phyloP scores from a whole-genome alignment of 2,797 vertebrate species.

The Staurois parvus region DNA sequence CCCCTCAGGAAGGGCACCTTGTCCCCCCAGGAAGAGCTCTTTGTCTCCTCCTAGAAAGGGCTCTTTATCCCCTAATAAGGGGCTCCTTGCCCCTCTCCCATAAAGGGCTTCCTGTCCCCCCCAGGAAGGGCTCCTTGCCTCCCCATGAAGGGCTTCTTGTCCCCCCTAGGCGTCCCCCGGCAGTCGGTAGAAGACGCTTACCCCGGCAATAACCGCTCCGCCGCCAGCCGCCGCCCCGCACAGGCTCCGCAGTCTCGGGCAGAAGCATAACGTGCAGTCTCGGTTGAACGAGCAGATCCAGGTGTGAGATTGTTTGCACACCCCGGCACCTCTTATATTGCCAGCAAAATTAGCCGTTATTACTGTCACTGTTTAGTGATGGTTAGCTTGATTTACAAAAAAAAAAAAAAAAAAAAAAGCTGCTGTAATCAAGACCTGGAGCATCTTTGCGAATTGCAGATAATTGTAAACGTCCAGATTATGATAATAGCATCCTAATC shows the following conservation, averaged over 20 bases:
- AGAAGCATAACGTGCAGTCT: constrained; percentile 83
- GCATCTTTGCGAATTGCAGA: constrained; percentile 99
- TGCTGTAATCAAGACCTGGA: constrained; percentile 99
- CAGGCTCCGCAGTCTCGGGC: constrained; percentile 78
- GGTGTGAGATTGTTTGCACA: constrained; percentile 99
- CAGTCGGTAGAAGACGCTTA: constrained; percentile 68
- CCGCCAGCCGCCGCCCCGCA: constrained; percentile 63
- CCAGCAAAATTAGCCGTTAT: constrained; percentile 99
- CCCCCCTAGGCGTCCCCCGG: too few relatives aligned
- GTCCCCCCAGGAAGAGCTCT: too few relatives aligned
- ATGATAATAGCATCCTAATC: constrained; percentile 99
- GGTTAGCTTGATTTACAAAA: constrained; percentile 87
- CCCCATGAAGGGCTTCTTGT: too few relatives aligned
- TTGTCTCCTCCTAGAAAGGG: too few relatives aligned
- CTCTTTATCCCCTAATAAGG: too few relatives aligned
- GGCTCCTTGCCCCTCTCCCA: too few relatives aligned
- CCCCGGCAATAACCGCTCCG: constrained; percentile 67
- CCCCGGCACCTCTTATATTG: constrained; percentile 99
- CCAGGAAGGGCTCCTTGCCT: too few relatives aligned
- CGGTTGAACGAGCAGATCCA: constrained; percentile 98
- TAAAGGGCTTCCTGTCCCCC: too few relatives aligned
- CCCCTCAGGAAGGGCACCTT: too few relatives aligned
- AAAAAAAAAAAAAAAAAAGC: constrained; percentile 78
- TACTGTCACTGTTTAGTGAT: constrained; percentile 99
- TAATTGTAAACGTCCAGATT: constrained; percentile 99